Percentiles rank a stretch among this genome's conserved stretches.
These are phyloP conservation scores for Acanthiza pusilla DNA, from an alignment of 2,797 vertebrate species.

Conservation along the genomic window DNA sequence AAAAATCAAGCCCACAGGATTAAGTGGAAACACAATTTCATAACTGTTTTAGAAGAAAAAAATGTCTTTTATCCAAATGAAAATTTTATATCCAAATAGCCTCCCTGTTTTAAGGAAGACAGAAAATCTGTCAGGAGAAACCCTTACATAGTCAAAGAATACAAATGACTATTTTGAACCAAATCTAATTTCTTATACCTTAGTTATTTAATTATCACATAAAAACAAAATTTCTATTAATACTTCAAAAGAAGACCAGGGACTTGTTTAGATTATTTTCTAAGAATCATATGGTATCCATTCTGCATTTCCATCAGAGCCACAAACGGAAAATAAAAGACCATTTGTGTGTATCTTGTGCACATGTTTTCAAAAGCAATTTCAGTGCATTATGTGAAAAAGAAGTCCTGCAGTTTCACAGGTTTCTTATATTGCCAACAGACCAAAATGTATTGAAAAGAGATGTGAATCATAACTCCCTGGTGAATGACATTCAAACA, in stretches of 20 bases:
- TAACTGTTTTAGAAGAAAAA: background rate
- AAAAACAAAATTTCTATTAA: background rate
- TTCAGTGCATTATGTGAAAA: background rate
- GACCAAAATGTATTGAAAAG: background rate
- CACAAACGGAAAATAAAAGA: background rate
- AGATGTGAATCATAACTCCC: background rate
- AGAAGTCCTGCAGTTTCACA: background rate
- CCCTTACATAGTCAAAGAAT: background rate
- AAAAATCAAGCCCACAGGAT: accelerated
- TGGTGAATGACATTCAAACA: constrained; percentile 10
- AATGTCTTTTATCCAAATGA: background rate
- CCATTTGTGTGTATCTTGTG: background rate
- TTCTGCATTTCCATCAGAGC: background rate
- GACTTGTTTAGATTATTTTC: background rate
- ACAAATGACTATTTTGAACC: background rate
- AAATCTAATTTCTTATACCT: background rate
- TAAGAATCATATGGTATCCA: background rate
- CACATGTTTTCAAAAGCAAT: background rate
- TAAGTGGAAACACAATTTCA: background rate
- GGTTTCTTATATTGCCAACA: background rate
- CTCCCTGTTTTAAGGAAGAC: background rate
- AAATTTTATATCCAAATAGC: background rate
- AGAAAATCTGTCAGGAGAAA: background rate
- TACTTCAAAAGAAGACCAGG: background rate
- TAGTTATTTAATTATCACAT: background rate